A percentile compares a stretch with the other conserved stretches of the same genome.
These are phyloP conservation scores for Craseonycteris thonglongyai DNA, from an alignment of 2,113 vertebrate species.

Conservation along the genomic window DNA sequence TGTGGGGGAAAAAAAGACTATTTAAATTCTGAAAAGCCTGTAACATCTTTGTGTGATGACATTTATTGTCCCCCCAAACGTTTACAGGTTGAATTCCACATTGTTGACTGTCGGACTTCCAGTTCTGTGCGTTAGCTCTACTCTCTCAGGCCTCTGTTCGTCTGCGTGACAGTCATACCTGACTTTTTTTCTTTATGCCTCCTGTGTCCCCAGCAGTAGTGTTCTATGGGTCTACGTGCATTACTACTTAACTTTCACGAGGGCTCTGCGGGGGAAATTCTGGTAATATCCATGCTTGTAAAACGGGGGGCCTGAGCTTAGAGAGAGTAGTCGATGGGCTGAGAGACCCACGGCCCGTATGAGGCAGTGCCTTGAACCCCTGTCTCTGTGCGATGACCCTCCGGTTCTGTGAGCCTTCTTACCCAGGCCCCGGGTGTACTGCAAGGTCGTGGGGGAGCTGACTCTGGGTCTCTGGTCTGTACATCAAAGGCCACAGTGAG, in stretches of 20 bases:
- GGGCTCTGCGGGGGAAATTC: not conserved
- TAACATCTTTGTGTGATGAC: not conserved
- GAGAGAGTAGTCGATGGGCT: not conserved
- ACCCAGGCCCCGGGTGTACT: fast-evolving
- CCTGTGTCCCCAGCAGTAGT: not conserved
- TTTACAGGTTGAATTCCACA: not conserved
- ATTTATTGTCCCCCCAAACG: not conserved
- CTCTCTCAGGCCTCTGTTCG: not conserved
- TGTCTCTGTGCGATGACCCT: fast-evolving
- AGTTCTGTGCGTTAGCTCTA: not conserved
- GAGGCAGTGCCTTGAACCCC: fast-evolving
- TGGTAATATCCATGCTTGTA: not conserved
- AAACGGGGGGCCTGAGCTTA: not conserved
- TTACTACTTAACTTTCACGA: not conserved
- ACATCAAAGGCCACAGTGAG: not conserved
- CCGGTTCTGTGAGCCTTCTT: fast-evolving
- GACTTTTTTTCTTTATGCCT: not conserved
- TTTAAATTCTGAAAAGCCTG: not conserved
- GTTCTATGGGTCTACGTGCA: not conserved
- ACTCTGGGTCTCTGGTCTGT: not conserved
- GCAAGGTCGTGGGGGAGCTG: fast-evolving
- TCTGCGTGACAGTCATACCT: not conserved
- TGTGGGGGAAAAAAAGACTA: not conserved
- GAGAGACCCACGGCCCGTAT: fast-evolving
- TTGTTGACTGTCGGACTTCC: fast-evolving